phyloP scores from a whole-genome alignment of 2,888 invertebrate genomes.

The Coleophora flavipennella region DNA sequence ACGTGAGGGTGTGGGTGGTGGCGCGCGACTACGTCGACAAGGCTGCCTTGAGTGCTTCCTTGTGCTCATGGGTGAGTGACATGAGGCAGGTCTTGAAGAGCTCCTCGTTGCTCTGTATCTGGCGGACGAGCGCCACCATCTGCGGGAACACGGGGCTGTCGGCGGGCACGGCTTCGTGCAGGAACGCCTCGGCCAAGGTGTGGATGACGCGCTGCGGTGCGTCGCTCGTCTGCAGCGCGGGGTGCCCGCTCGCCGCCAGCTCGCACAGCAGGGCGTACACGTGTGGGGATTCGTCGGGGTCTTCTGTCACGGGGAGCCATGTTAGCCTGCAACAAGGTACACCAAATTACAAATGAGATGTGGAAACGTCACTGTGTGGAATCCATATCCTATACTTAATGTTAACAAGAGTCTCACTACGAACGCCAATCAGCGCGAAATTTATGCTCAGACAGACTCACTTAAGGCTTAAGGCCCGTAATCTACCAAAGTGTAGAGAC shows the following conservation, averaged over 20 bases:
- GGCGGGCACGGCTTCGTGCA: conserved; percentile 84
- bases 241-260: conserved; percentile 92
- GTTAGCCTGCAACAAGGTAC: conserved; percentile 72
- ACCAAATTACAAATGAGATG: no score
- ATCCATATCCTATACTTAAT: no score
- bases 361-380: no score
- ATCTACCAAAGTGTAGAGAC: no score
- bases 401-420: no score
- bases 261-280: conserved; percentile 97
- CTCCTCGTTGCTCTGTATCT: conserved; percentile 87
- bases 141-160: conserved; percentile 82
- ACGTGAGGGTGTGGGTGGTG: conserved; percentile 15
- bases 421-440: no score
- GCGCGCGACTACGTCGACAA: conserved; percentile 56
- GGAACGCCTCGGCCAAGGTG: conserved; percentile 92
- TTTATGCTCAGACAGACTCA: no score
- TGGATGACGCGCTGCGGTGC: conserved; percentile 91
- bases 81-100: conserved; percentile 86
- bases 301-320: conserved; percentile 97
- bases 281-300: conserved; percentile 95
- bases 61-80: conserved; percentile 84
- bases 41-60: conserved; percentile 86
- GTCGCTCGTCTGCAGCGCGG: conserved; percentile 85
- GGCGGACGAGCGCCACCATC: conserved; percentile 87
- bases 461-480: no score